Conservation (phyloP, 2,797 vertebrate species). For the Pangasius mekongensis region DNA sequence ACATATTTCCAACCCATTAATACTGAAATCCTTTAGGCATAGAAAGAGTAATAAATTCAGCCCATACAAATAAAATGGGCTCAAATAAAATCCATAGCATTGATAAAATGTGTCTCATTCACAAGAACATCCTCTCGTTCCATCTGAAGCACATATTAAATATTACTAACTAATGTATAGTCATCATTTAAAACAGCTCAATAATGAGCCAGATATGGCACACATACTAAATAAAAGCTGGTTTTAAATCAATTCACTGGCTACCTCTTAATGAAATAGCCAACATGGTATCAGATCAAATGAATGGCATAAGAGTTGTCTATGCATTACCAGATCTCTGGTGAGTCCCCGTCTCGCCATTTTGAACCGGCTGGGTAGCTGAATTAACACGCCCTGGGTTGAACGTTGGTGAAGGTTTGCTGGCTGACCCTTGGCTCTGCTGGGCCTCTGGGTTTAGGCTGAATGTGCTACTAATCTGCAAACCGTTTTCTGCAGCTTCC, state of each 20-base stretch:
- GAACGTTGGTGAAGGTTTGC: slow-evolving; percentile 81
- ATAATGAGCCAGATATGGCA: not conserved
- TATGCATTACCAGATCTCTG: slow-evolving; percentile 84
- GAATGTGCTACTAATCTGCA: slow-evolving; percentile 91
- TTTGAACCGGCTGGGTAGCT: slow-evolving; percentile 89
- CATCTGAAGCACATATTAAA: not conserved
- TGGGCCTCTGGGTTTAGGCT: slow-evolving; percentile 77
- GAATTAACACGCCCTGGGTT: slow-evolving; percentile 91
- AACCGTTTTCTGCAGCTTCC: slow-evolving; percentile 86
- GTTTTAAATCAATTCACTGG: not conserved
- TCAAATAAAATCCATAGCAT: not conserved
- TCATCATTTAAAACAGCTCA: not conserved
- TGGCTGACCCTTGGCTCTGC: slow-evolving; percentile 55
- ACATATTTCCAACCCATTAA: not conserved
- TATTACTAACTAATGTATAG: not conserved
- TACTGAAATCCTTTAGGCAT: not conserved
- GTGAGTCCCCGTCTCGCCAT: slow-evolving; percentile 90
- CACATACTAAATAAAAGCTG: not conserved
- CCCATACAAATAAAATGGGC: not conserved
- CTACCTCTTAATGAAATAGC: not conserved
- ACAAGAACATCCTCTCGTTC: not conserved
- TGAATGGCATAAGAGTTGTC: no score
- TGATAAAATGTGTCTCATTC: not conserved
- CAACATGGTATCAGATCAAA: not conserved
- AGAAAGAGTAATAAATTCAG: not conserved